Conservation (phyloP, 2,113 vertebrate species). For the Vidua macroura region DNA sequence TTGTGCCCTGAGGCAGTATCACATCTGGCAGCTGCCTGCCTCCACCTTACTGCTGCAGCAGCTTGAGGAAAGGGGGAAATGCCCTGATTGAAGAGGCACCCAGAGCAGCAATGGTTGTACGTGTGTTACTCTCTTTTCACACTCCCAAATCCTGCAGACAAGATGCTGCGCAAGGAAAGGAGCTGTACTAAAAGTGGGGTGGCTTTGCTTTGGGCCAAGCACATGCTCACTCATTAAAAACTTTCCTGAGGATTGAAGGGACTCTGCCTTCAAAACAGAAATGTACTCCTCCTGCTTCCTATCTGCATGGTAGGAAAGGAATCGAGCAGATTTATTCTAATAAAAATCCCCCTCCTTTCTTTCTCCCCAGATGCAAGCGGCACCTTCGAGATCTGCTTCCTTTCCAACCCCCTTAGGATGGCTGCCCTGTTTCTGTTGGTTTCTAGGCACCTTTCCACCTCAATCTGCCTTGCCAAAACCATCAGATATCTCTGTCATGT, state of each 20-base stretch:
- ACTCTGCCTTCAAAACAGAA: not conserved
- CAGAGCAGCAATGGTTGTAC: not conserved
- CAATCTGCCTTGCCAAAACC: conserved; percentile 65
- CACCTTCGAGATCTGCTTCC: not conserved
- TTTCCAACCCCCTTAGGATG: not conserved
- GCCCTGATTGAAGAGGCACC: not conserved
- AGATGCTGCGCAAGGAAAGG: not conserved
- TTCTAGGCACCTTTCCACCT: conserved; percentile 65
- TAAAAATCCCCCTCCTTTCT: not conserved
- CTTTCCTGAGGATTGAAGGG: not conserved
- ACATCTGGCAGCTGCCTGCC: conserved; percentile 8
- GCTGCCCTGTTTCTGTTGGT: conserved; percentile 20
- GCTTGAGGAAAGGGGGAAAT: not conserved
- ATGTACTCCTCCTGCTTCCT: not conserved
- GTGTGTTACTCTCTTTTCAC: not conserved
- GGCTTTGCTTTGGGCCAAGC: not conserved
- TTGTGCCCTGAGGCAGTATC: not conserved
- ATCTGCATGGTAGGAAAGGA: not conserved
- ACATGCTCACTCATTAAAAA: not conserved
- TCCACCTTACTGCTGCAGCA: not conserved
- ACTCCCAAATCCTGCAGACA: not conserved
- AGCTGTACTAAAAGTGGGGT: not conserved
- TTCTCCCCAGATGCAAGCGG: not conserved
- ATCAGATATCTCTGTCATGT: conserved; percentile 75
- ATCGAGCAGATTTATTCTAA: not conserved